A percentile compares a stretch with the other conserved stretches of the same genome.
phyloP scores from a whole-genome alignment of 2,797 vertebrate genomes.

The Myotis daubentonii region DNA sequence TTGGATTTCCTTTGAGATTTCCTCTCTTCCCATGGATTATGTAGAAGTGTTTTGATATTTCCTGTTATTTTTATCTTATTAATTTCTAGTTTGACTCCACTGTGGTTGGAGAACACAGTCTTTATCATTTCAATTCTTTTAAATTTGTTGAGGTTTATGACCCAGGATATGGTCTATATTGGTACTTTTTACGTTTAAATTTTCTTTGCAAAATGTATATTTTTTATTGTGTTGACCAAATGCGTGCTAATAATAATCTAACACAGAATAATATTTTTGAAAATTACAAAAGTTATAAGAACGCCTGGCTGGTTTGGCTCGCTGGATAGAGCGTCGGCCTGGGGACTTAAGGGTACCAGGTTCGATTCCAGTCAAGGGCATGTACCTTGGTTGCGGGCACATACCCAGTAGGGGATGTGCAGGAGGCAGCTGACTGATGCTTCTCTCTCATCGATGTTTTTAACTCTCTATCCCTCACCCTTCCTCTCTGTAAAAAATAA shows the following conservation, averaged over 20 bases:
- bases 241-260: background rate
- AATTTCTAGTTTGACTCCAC: background rate
- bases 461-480: no score
- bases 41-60: background rate
- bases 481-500: no score
- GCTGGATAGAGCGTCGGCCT: no score
- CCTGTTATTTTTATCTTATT: slow-evolving; percentile 30
- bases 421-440: no score
- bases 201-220: background rate
- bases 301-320: background rate
- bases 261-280: background rate
- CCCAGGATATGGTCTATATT: background rate
- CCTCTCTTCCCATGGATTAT: slow-evolving; percentile 46
- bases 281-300: background rate
- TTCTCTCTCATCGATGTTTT: no score
- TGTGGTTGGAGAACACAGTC: background rate
- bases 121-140: slow-evolving; percentile 25
- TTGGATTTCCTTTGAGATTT: slow-evolving; percentile 52
- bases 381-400: no score
- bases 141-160: slow-evolving; percentile 10
- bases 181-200: background rate
- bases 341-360: no score
- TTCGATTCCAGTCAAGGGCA: no score
- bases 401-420: no score
- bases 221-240: slow-evolving; percentile 35